Percentiles rank a stretch among this genome's conserved stretches.
These are phyloP conservation scores for Exaiptasia diaphana DNA, from an alignment of 64 coral and sea anemone genomes.

Conservation along the genomic window DNA sequence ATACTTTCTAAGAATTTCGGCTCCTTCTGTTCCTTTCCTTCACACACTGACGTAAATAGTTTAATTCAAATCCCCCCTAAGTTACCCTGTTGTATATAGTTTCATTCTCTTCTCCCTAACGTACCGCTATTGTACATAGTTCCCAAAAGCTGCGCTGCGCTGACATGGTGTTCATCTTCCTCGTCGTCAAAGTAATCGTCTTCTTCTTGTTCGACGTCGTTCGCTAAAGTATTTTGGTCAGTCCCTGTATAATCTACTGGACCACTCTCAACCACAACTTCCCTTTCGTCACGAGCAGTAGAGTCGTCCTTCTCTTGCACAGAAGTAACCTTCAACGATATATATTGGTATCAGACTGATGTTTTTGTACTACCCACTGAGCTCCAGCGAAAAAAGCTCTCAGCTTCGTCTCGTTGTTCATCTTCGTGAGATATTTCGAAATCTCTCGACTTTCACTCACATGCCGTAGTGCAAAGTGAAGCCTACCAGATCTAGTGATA, in stretches of 20 bases:
- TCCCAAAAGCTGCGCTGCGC: slow-evolving; percentile 55
- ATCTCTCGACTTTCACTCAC: too few species aligned
- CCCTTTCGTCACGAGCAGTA: background rate
- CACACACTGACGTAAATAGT: too few species aligned
- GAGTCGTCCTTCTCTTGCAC: background rate
- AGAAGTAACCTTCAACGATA: background rate
- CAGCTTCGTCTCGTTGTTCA: too few species aligned
- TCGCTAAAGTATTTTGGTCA: background rate
- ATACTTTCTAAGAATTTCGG: too few species aligned
- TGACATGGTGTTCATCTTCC: slow-evolving; percentile 63
- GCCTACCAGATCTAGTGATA: background rate
- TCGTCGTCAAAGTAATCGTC: slow-evolving; percentile 23
- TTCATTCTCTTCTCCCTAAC: too few species aligned
- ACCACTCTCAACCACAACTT: slow-evolving; percentile 60
- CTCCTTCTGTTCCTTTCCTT: too few species aligned
- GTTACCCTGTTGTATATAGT: too few species aligned
- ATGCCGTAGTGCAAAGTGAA: too few species aligned
- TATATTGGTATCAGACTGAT: background rate
- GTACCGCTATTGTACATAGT: slow-evolving; percentile 51
- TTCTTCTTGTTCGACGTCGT: slow-evolving; percentile 43
- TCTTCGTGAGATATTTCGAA: too few species aligned
- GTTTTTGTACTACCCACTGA: too few species aligned
- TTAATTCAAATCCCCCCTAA: too few species aligned
- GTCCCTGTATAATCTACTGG: slow-evolving; percentile 59
- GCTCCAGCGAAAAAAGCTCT: too few species aligned